Evolutionary conservation across 2,797 vertebrate genomes (phyloP).

Genomic region (Danio aesculapii): DNA sequence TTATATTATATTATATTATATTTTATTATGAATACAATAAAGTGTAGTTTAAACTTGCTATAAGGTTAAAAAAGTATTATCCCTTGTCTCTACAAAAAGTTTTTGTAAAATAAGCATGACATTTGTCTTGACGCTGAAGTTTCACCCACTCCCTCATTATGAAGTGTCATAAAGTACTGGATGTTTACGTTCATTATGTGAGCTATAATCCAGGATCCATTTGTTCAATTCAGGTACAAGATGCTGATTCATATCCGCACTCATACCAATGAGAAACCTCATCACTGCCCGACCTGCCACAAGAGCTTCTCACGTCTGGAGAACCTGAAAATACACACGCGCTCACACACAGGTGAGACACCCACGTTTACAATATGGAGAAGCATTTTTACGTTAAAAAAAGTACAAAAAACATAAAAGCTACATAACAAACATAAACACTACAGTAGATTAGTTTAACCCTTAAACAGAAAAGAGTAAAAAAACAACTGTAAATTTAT

Average conservation of each 20-base stretch:
- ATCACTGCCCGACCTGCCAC: conserved; percentile 95
- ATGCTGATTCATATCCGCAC: conserved; percentile 99
- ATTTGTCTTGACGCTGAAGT: too few relatives aligned
- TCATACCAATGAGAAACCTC: conserved; percentile 97
- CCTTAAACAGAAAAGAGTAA: too few relatives aligned
- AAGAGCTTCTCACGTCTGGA: conserved; percentile 98
- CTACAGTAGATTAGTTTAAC: background rate
- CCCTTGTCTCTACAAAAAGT: too few relatives aligned
- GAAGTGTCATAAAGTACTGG: too few relatives aligned
- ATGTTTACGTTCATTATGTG: conserved; percentile 16
- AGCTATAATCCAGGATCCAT: background rate
- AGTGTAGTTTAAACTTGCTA: background rate
- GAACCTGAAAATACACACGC: conserved; percentile 98
- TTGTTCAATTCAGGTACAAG: conserved; percentile 87
- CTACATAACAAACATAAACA: background rate
- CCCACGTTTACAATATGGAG: background rate
- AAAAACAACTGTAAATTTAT: too few relatives aligned
- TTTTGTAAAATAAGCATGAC: too few relatives aligned
- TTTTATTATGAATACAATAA: background rate
- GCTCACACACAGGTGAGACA: conserved; percentile 89
- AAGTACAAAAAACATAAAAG: background rate
- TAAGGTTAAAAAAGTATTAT: too few relatives aligned
- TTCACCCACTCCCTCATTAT: too few relatives aligned
- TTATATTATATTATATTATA: too few relatives aligned
- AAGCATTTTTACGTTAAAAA: background rate